Percentiles rank a stretch among this genome's conserved stretches.
Evolutionary conservation across 2,888 invertebrate genomes (phyloP).

Genomic region (Napeogenes sylphis): DNA sequence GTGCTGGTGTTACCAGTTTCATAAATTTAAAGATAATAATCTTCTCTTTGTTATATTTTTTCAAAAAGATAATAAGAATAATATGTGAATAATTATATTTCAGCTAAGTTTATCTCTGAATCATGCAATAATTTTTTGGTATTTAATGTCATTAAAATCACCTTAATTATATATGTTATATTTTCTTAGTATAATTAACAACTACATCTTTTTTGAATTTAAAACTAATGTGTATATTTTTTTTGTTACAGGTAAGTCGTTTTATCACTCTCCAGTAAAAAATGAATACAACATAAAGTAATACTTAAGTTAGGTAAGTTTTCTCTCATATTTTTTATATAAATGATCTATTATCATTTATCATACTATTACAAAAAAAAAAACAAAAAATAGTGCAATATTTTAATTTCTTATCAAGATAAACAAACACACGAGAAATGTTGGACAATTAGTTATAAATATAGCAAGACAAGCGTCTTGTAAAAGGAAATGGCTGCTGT

Average conservation of each 20-base stretch:
- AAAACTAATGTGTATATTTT: conserved; percentile 4
- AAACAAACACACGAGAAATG: conserved; percentile 19
- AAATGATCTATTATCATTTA: no score
- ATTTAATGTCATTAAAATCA: neutral
- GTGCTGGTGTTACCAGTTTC: no score
- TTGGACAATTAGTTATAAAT: conserved; percentile 28
- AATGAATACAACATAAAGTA: neutral
- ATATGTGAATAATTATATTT: neutral
- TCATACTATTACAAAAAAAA: no score
- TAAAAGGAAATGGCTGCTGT: conserved; percentile 30
- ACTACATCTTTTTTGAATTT: neutral
- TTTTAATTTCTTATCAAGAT: conserved; percentile 14
- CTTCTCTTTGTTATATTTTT: no score
- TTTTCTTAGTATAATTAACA: neutral
- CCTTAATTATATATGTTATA: neutral
- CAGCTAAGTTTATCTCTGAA: neutral
- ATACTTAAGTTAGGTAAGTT: neutral
- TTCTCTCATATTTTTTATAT: neutral
- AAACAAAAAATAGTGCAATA: neutral
- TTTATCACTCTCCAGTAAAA: neutral
- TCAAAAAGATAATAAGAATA: no score
- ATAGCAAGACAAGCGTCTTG: conserved; percentile 14
- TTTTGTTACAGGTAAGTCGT: conserved; percentile 25
- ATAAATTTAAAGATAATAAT: no score
- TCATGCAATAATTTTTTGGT: neutral